Evolutionary conservation across 2,888 invertebrate genomes (phyloP), one percentile per base, ranked within the genome.

Genomic region (Axea sp.): DNA sequence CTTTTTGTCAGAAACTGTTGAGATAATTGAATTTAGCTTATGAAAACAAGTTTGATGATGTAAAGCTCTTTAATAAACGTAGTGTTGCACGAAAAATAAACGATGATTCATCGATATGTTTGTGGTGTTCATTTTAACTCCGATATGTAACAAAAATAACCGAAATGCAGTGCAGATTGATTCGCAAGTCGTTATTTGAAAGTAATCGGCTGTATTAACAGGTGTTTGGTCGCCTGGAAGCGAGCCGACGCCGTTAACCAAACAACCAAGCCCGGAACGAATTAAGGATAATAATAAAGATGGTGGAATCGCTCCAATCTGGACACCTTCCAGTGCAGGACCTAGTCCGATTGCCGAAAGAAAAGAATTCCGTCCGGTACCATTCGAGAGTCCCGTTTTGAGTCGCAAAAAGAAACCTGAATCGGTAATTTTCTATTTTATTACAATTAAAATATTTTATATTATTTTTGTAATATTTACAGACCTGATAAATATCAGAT

Each of bases 351-450:
- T 90, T 51, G 88, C 91, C 17, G 92, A 93, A 77, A 90, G 94
- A 78, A 95, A 95, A 88, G 91, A 92, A 85, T 96, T 95, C 89
- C 91, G 93, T 73, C 94, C 96, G 2, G 93, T 96, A 41, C 92
- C 89, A 80, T 94, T 93, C 80, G 92, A 93, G 81, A 93, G 93
- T 53, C 93, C 93, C 41, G 89, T 90, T 53, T 87, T 92, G 77
- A 88, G 89, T 55, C 89, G 92, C 41, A 91, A 89, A 82, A 88
- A 90, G 81, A 83, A 82, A 75, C 78, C 81, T 60, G 75, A 83
- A 75, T 84, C 87, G 83, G 88, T 88, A 79, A n/a, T n/a, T n/a
- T n/a, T n/a, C n/a, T n/a, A n/a, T n/a, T n/a, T n/a, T n/a, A n/a
- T n/a, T n/a, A n/a, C n/a, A n/a, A n/a, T n/a, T n/a, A n/a, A n/a